Percentiles rank a stretch among this genome's conserved stretches.
phyloP scores from a whole-genome alignment of 1,140 invertebrate genomes.

The Drosophila carrolli region DNA sequence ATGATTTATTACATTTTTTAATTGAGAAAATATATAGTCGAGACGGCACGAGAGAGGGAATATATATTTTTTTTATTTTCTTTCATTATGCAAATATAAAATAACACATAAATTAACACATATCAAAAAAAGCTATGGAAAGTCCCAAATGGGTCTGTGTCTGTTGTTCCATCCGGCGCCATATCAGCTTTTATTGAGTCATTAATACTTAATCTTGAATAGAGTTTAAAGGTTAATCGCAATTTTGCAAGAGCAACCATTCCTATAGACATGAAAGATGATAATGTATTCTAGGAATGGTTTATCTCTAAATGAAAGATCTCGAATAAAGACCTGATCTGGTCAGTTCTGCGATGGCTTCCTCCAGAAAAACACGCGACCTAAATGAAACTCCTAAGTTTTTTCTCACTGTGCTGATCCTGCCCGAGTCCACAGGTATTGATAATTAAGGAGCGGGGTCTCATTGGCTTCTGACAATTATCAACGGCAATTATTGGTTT shows the following conservation, averaged over 20 bases:
- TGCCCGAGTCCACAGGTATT: not conserved
- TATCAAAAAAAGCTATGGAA: not conserved
- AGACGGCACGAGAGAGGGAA: too few relatives aligned
- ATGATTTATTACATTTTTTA: too few relatives aligned
- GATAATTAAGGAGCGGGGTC: not conserved
- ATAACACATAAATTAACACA: not conserved
- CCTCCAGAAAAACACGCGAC: not conserved
- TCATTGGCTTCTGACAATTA: slow-evolving; percentile 47
- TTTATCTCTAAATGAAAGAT: too few relatives aligned
- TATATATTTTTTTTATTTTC: too few relatives aligned
- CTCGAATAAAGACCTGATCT: not conserved
- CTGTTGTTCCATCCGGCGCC: not conserved
- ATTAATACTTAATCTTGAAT: not conserved
- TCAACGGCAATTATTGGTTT: slow-evolving; percentile 64
- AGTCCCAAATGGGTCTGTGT: not conserved
- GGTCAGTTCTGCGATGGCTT: not conserved
- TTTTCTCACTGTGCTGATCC: not conserved
- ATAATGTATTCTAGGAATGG: slow-evolving; percentile 8
- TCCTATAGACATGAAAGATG: slow-evolving; percentile 1
- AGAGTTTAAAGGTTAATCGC: slow-evolving; percentile 9
- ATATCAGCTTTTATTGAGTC: not conserved
- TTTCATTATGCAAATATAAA: too few relatives aligned
- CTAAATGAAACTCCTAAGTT: not conserved
- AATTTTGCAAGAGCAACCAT: slow-evolving; percentile 6
- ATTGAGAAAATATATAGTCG: too few relatives aligned